Evolutionary conservation across 1,140 invertebrate species (phyloP).

Genomic region (Lasioglossum baleicum): DNA sequence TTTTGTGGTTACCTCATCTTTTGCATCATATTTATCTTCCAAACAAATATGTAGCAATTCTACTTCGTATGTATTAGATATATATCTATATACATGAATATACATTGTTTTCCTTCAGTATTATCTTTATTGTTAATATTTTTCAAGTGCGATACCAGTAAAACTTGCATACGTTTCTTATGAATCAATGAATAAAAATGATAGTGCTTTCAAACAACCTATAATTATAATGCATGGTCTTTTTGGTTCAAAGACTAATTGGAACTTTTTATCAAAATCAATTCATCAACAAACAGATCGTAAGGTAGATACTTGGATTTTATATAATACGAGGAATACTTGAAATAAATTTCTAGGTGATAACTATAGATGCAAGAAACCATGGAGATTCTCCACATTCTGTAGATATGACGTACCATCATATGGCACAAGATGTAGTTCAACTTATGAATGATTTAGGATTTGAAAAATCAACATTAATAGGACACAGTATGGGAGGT

Average conservation of each 20-base stretch:
- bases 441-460: slow-evolving; percentile 83
- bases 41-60: slow-evolving; percentile 22
- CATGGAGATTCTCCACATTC: slow-evolving; percentile 94
- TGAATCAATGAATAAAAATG: slow-evolving; percentile 74
- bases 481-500: slow-evolving; percentile 96
- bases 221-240: slow-evolving; percentile 92
- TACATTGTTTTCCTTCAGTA: too few species aligned
- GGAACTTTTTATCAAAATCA: slow-evolving; percentile 88
- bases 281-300: slow-evolving; percentile 84
- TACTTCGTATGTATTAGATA: slow-evolving; percentile 2
- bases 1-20: too few species aligned
- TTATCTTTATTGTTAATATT: too few species aligned
- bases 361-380: slow-evolving; percentile 92
- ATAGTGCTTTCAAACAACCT: slow-evolving; percentile 78
- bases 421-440: slow-evolving; percentile 87
- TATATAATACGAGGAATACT: neutral
- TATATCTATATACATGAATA: neutral
- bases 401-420: slow-evolving; percentile 84
- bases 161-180: slow-evolving; percentile 82
- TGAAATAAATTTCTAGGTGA: slow-evolving; percentile 80
- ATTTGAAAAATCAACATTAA: slow-evolving; percentile 83
- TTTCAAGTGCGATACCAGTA: slow-evolving; percentile 71
- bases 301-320: slow-evolving; percentile 78
- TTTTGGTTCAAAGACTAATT: slow-evolving; percentile 92
- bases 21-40: slow-evolving; percentile 5